Base-by-base conservation (phyloP, 1,140 invertebrate species). In the Diplogasteroides magnus region DNA sequence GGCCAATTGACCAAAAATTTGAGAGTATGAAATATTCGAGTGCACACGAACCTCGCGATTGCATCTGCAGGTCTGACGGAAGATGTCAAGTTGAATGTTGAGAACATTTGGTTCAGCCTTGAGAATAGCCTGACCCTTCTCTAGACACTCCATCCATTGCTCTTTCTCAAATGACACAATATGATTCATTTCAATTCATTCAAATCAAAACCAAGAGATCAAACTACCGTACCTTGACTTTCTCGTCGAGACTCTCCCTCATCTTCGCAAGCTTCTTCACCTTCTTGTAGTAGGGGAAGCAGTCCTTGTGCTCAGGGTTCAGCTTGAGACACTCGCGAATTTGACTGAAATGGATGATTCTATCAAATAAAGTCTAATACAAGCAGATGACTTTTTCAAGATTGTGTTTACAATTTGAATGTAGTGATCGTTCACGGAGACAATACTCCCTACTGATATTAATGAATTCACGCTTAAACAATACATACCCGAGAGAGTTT, bases 241-340 rank as follows among this genome's bases (percentile, higher is more conserved):
- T 48, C 37, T 88, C 87, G 75, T 91, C 89, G 2, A 91, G 89
- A n/a, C 89, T 87, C 31, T 87, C 85, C 37, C 97, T 78, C 66
- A 90, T 85, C 83, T 95, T 97, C 64, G 90, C 91, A n/a, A 98
- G 87, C 83, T 97, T 96, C 81, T 97, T 96, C 1, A 98, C 86
- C 83, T 92, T 94, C 83, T 97, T 98, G 84, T 99, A 99, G 80
- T 95, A 90, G n/a, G 90, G 88, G 89, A 88, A 94, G 85, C 96
- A 99, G 69, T 90, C 86, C 84, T 95, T 94, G 84, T 99, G 93
- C 78, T 99, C 97, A 0, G 94, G 94, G 86, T 99, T 96, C 28
- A 97, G 86, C 85, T 96, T 97, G 13, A 99, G 87, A 84, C 97
- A 99, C 84, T 98, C 94, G 27, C 96, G 88, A 74, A 98, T 90